Percentiles rank a stretch among this genome's conserved stretches.
Evolutionary conservation across 2,797 vertebrate genomes (phyloP).

Genomic region (Scolopax bukidnonensis): DNA sequence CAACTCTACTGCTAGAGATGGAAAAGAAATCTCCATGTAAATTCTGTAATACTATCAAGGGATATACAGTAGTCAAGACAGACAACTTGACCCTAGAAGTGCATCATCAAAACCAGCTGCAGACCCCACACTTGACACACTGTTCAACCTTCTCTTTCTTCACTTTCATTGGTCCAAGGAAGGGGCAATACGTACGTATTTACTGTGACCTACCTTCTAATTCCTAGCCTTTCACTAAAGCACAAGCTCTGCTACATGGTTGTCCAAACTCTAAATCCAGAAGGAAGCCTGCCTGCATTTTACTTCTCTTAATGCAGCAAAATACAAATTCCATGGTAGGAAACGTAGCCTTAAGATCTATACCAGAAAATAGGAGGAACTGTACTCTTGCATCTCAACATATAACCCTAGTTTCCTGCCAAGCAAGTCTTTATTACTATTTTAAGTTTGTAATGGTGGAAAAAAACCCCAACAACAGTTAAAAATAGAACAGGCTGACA

Average conservation of each 20-base stretch:
- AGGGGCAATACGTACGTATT: not conserved
- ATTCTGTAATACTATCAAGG: not conserved
- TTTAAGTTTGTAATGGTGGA: not conserved
- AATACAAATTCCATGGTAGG: not conserved
- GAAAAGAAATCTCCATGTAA: not conserved
- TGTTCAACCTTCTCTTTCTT: not conserved
- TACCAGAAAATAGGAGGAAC: not conserved
- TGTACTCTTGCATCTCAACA: not conserved
- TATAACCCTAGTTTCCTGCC: not conserved
- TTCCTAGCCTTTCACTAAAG: not conserved
- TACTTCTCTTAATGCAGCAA: not conserved
- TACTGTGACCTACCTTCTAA: not conserved
- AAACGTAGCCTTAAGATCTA: not conserved
- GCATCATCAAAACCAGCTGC: not conserved
- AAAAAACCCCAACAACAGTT: no score
- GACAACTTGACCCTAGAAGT: not conserved
- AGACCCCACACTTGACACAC: not conserved
- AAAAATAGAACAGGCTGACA: not conserved
- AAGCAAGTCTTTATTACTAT: not conserved
- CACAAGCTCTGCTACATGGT: not conserved
- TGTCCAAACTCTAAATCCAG: not conserved
- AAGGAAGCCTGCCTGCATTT: not conserved
- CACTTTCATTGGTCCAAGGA: not conserved
- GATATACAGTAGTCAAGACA: not conserved
- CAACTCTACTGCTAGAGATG: not conserved